Percentiles rank a stretch among this genome's conserved stretches.
These are phyloP conservation scores for Apotomis capreana DNA, from an alignment of 2,888 invertebrate species.

Conservation along the genomic window DNA sequence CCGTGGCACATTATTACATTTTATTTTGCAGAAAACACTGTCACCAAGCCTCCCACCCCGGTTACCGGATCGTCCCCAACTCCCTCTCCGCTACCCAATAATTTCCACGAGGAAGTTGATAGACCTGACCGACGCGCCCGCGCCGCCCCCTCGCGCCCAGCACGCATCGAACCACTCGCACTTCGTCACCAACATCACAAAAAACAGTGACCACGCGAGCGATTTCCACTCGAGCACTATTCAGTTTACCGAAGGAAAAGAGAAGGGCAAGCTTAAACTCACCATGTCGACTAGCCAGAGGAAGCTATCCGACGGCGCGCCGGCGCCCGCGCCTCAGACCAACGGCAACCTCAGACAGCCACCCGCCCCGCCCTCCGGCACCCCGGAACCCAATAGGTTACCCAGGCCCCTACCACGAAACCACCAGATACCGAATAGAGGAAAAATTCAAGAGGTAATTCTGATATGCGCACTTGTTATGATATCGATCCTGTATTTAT, in stretches of 20 bases:
- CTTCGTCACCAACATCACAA: constrained; percentile 75
- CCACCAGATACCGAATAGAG: constrained; percentile 53
- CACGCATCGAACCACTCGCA: constrained; percentile 61
- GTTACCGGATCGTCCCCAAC: constrained; percentile 76
- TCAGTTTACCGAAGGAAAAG: constrained; percentile 70
- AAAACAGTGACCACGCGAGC: constrained; percentile 62
- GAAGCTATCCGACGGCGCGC: constrained; percentile 51
- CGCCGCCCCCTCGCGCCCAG: constrained; percentile 69
- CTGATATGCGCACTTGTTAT: constrained; percentile 73
- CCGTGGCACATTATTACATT: constrained; percentile 76
- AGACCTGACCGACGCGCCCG: constrained; percentile 74
- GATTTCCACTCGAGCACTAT: constrained; percentile 79
- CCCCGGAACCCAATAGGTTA: constrained; percentile 47
- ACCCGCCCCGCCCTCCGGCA: constrained; percentile 50
- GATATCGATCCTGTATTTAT: constrained; percentile 68
- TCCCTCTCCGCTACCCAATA: constrained; percentile 74
- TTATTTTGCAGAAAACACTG: constrained; percentile 80
- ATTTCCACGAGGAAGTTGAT: constrained; percentile 75
- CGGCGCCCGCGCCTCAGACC: constrained; percentile 46
- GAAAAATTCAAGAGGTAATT: constrained; percentile 74
- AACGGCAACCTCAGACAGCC: constrained; percentile 56
- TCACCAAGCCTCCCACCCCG: constrained; percentile 76
- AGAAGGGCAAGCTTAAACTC: constrained; percentile 72
- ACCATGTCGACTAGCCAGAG: constrained; percentile 70
- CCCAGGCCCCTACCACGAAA: constrained; percentile 45